A percentile compares a stretch with the other conserved stretches of the same genome.
These are phyloP conservation scores for Phoxinus dragarum DNA, from an alignment of 2,797 vertebrate species.

Conservation along the genomic window DNA sequence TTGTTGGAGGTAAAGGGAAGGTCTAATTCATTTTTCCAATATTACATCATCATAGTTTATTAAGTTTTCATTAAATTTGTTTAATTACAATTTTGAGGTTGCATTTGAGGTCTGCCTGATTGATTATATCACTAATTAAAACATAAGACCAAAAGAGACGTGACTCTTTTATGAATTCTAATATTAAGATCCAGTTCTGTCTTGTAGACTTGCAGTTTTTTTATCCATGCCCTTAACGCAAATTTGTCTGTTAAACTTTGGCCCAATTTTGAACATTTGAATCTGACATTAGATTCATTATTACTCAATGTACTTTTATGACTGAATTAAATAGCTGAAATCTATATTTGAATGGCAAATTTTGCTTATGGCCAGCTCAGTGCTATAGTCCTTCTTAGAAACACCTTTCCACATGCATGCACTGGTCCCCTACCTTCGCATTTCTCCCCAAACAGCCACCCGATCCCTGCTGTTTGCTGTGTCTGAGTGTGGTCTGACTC, in stretches of 20 bases:
- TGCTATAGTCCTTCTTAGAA: neutral
- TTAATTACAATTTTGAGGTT: slow-evolving; percentile 41
- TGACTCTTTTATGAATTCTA: slow-evolving; percentile 21
- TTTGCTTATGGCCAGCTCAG: neutral
- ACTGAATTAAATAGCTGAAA: slow-evolving; percentile 14
- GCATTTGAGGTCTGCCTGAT: slow-evolving; percentile 34
- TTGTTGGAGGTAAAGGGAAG: neutral
- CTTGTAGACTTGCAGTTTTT: neutral
- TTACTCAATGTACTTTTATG: neutral
- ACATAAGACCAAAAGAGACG: slow-evolving; percentile 14
- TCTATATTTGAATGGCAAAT: neutral
- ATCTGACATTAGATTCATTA: neutral
- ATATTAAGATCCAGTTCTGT: neutral
- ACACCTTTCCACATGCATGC: neutral
- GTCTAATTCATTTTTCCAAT: slow-evolving; percentile 21
- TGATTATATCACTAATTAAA: slow-evolving; percentile 44
- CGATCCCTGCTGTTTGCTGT: neutral
- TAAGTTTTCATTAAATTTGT: slow-evolving; percentile 37
- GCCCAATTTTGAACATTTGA: neutral
- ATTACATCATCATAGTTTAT: slow-evolving; percentile 33
- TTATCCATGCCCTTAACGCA: neutral
- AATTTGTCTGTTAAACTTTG: neutral
- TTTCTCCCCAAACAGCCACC: neutral
- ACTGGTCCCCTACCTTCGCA: neutral
- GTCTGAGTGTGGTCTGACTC: slow-evolving; percentile 4